phyloP scores from a whole-genome alignment of 2,113 vertebrate genomes.

The Prolemur simus region DNA sequence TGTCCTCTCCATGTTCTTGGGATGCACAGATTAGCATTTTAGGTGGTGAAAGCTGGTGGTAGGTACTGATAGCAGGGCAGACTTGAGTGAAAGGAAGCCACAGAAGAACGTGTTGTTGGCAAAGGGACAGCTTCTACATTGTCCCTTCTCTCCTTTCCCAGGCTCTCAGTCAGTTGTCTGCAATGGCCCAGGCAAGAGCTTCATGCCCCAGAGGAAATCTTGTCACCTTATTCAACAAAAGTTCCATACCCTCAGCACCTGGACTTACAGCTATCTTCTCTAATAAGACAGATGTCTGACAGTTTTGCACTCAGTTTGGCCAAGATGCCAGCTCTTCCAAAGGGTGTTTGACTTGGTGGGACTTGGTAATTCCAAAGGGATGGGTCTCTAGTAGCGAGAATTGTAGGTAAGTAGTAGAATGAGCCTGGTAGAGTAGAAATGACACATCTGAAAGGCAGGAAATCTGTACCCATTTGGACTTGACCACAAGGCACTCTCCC shows the following conservation, averaged over 20 bases:
- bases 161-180: not conserved
- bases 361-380: not conserved
- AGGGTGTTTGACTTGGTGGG: not conserved
- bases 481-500: not conserved
- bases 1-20: not conserved
- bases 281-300: not conserved
- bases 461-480: not conserved
- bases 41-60: rapidly evolving
- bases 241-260: not conserved
- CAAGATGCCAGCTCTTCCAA: not conserved
- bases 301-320: not conserved
- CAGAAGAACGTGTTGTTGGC: not conserved
- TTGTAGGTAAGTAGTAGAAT: not conserved
- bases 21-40: not conserved
- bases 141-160: not conserved
- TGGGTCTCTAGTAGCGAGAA: not conserved
- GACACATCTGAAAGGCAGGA: not conserved
- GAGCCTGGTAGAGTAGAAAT: not conserved
- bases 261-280: not conserved
- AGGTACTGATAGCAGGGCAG: not conserved
- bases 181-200: not conserved
- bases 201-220: not conserved
- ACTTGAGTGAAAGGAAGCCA: not conserved
- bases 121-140: not conserved
- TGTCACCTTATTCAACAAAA: not conserved